Percentiles rank a stretch among this genome's conserved stretches.
phyloP scores from a whole-genome alignment of 2,888 invertebrate species.

The Chloroclysta siterata region DNA sequence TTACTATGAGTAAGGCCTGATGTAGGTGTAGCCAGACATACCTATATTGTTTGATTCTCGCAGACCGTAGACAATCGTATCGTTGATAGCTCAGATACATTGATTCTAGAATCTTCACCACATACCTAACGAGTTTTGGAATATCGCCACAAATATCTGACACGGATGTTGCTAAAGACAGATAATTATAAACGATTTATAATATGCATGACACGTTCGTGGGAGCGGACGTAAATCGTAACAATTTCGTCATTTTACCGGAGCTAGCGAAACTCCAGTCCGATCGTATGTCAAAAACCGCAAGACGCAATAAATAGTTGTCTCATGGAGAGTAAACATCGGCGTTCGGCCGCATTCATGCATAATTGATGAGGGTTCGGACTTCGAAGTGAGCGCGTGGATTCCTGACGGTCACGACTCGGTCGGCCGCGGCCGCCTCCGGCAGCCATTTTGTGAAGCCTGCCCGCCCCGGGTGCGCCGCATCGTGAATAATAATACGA shows the following conservation, averaged over 20 bases:
- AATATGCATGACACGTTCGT: slow-evolving; percentile 41
- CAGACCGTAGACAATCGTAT: slow-evolving; percentile 26
- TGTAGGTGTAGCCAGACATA: neutral
- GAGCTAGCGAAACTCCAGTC: slow-evolving; percentile 57
- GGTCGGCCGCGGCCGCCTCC: slow-evolving; percentile 65
- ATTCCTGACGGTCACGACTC: slow-evolving; percentile 82
- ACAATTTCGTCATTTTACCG: slow-evolving; percentile 64
- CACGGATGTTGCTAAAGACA: slow-evolving; percentile 35
- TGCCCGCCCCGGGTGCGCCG: slow-evolving; percentile 68
- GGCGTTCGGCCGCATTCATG: slow-evolving; percentile 82
- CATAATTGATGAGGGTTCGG: slow-evolving; percentile 81
- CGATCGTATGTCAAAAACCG: slow-evolving; percentile 81
- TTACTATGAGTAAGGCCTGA: slow-evolving; percentile 47
- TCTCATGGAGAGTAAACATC: slow-evolving; percentile 82
- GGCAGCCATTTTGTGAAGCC: slow-evolving; percentile 83
- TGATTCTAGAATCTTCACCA: slow-evolving; percentile 30
- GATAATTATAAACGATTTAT: slow-evolving; percentile 47
- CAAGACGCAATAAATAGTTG: slow-evolving; percentile 83
- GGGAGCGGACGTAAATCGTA: slow-evolving; percentile 54
- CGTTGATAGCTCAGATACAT: neutral
- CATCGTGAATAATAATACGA: slow-evolving; percentile 76
- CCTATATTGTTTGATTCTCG: slow-evolving; percentile 38
- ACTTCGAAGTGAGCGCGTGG: slow-evolving; percentile 70
- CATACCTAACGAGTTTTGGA: slow-evolving; percentile 30
- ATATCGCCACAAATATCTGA: slow-evolving; percentile 40